These are phyloP conservation scores for Drusus annulatus DNA, from an alignment of 1,140 invertebrate species.

Conservation along the genomic window DNA sequence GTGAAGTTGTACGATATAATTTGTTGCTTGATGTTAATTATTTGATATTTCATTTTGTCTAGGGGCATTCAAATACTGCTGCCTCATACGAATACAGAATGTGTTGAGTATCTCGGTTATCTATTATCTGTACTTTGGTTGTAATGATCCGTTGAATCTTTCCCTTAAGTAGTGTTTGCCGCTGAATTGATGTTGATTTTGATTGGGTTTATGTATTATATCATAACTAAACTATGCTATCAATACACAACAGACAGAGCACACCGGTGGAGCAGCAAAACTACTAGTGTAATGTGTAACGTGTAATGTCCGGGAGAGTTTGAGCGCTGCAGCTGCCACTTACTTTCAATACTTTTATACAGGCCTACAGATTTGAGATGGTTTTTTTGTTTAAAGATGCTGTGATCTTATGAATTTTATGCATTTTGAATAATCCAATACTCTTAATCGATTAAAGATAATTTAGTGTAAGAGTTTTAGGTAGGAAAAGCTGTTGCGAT, in stretches of 20 bases:
- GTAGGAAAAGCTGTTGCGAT: background rate
- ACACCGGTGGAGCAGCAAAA: too few species aligned
- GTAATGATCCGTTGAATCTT: background rate
- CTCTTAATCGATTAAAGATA: constrained; percentile 37
- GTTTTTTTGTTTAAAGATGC: constrained; percentile 34
- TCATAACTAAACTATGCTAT: constrained; percentile 13
- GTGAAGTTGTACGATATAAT: constrained; percentile 22
- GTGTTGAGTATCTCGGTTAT: background rate
- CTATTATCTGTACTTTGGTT: background rate
- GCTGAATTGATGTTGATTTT: constrained; percentile 48
- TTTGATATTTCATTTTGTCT: constrained; percentile 21
- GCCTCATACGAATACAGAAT: background rate
- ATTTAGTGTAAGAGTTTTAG: constrained; percentile 28
- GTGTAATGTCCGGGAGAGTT: too few species aligned
- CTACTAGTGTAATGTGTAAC: too few species aligned
- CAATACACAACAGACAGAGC: background rate
- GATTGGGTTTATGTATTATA: constrained; percentile 44
- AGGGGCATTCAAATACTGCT: background rate
- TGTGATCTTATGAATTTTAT: constrained; percentile 46
- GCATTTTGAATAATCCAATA: constrained; percentile 40
- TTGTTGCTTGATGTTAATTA: constrained; percentile 9
- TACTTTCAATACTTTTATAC: constrained; percentile 11
- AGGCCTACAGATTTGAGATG: constrained; percentile 15
- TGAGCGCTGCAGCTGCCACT: background rate
- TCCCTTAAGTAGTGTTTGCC: constrained; percentile 20